Percentiles rank a stretch among this genome's conserved stretches.
These are phyloP conservation scores for Platyrinchus mystaceus DNA, from an alignment of 2,797 vertebrate species.

Conservation along the genomic window DNA sequence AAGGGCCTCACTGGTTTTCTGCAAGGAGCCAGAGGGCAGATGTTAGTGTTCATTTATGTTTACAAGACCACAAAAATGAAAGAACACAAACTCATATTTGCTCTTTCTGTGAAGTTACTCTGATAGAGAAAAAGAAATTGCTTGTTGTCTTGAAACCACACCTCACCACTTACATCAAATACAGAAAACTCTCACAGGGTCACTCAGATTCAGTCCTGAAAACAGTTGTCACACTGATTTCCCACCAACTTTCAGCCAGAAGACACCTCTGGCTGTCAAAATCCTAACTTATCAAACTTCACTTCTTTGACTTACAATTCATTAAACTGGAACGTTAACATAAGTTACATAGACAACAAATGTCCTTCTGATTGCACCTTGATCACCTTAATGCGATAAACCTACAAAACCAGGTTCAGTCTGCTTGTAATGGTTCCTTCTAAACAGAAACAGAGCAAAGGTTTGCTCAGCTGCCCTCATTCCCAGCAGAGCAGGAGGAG, in stretches of 20 bases:
- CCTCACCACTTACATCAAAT: background rate
- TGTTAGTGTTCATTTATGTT: background rate
- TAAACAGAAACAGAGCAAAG: background rate
- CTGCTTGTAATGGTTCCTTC: background rate
- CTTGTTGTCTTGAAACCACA: background rate
- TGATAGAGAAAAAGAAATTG: background rate
- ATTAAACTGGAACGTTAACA: background rate
- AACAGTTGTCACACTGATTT: background rate
- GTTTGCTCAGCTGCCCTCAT: background rate
- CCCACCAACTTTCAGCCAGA: background rate
- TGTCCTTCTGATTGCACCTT: background rate
- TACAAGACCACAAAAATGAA: background rate
- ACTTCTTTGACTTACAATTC: background rate
- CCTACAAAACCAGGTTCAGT: background rate
- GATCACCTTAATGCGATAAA: background rate
- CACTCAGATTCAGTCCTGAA: background rate
- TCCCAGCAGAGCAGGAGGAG: background rate
- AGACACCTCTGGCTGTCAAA: background rate
- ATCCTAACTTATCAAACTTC: background rate
- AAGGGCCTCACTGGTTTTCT: background rate
- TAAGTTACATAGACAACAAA: background rate
- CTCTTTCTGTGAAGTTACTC: background rate
- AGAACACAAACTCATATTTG: background rate
- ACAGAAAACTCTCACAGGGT: background rate
- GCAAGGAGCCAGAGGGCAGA: slow-evolving; percentile 5